A percentile compares a stretch with the other conserved stretches of the same genome.
These are phyloP conservation scores for Ormyrus pomaceus DNA, from an alignment of 2,888 invertebrate species.

Conservation along the genomic window DNA sequence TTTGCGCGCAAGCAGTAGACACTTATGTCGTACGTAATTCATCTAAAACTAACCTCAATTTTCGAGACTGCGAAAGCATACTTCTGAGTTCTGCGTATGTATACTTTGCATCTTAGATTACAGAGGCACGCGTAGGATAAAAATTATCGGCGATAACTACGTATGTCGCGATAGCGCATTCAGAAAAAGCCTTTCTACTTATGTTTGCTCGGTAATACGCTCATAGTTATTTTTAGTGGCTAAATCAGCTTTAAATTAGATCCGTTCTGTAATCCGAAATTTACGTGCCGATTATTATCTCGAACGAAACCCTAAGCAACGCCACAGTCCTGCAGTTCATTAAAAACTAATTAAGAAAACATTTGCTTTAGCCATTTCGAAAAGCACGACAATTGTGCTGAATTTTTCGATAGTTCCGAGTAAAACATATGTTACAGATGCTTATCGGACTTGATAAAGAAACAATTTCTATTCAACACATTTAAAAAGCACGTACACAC, in stretches of 20 bases:
- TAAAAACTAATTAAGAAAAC: too few relatives aligned
- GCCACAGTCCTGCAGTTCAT: too few relatives aligned
- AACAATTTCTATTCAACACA: background rate
- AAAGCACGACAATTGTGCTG: too few relatives aligned
- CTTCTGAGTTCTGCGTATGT: too few relatives aligned
- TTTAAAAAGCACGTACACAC: background rate
- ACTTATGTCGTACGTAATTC: background rate
- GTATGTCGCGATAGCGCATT: background rate
- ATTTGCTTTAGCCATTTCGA: too few relatives aligned
- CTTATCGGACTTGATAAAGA: background rate
- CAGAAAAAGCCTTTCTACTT: background rate
- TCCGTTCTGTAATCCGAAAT: background rate
- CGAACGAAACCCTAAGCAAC: too few relatives aligned
- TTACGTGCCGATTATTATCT: too few relatives aligned
- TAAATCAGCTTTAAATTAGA: too few relatives aligned
- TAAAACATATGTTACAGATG: conserved; percentile 25
- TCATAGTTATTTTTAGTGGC: background rate
- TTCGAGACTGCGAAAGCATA: background rate
- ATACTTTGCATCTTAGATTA: background rate
- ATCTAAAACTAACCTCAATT: conserved; percentile 15
- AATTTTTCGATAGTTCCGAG: too few relatives aligned
- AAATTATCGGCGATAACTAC: background rate
- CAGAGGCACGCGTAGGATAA: background rate
- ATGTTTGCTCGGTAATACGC: background rate
- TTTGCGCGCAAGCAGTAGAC: background rate